Conservation (phyloP, 2,113 vertebrate genomes). For the Syngnathus floridae region DNA sequence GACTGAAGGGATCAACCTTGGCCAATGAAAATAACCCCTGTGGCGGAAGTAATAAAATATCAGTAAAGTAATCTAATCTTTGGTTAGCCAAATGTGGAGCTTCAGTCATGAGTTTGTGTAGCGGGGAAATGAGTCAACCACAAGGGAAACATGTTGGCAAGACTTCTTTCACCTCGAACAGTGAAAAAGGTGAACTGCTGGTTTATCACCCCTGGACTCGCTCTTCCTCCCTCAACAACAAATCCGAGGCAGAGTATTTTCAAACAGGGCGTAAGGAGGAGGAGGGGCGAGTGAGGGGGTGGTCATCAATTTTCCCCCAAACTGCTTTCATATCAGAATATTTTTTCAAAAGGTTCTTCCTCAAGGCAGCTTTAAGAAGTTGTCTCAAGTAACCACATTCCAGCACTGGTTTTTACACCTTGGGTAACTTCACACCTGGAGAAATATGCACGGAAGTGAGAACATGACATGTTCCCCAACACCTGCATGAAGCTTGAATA, state of each 20-base stretch:
- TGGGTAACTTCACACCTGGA: not conserved
- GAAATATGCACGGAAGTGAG: not conserved
- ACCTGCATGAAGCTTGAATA: not conserved
- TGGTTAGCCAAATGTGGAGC: constrained; percentile 9
- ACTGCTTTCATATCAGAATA: not conserved
- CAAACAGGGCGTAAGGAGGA: not conserved
- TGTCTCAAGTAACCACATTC: constrained; percentile 1
- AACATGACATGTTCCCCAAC: constrained; percentile 2
- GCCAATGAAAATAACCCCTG: constrained; percentile 7
- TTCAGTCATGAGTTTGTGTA: constrained; percentile 10
- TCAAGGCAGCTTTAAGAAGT: not conserved
- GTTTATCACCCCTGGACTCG: constrained; percentile 5
- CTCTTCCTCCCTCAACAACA: constrained; percentile 11
- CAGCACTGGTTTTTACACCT: not conserved
- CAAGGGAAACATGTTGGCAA: constrained; percentile 1
- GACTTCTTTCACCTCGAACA: constrained; percentile 10
- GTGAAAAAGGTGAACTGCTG: not conserved
- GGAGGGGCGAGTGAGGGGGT: not conserved
- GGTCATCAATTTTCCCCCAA: not conserved
- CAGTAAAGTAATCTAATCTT: constrained; percentile 3
- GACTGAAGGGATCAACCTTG: not conserved
- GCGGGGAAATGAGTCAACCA: constrained; percentile 5
- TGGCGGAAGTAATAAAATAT: constrained; percentile 3
- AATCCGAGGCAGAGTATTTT: constrained; percentile 1
- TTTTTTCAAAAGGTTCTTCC: not conserved